Evolutionary conservation across 2,113 vertebrate species (phyloP).

Genomic region (Saccopteryx leptura): DNA sequence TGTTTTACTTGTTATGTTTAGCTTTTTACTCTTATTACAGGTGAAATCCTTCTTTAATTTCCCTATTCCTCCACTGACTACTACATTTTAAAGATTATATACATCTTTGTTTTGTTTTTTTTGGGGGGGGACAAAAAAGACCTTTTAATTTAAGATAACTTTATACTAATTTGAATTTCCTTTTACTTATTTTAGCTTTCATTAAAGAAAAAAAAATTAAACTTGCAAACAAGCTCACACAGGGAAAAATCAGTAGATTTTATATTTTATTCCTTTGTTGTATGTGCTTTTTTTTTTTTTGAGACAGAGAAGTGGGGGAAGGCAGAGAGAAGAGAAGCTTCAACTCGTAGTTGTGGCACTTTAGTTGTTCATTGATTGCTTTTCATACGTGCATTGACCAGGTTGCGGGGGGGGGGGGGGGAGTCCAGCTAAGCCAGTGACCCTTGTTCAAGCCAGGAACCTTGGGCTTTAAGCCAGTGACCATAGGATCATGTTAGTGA

Average conservation of each 20-base stretch:
- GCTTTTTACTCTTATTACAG: neutral
- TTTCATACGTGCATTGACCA: too few species aligned
- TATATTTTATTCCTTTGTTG: neutral
- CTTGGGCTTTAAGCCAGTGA: too few species aligned
- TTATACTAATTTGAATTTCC: neutral
- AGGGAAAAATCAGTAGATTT: neutral
- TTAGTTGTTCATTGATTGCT: too few species aligned
- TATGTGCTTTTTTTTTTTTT: neutral
- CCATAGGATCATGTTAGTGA: too few species aligned
- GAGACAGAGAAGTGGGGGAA: too few species aligned
- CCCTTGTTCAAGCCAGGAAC: too few species aligned
- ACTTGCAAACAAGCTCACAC: neutral
- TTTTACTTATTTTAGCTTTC: neutral
- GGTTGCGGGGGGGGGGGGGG: too few species aligned
- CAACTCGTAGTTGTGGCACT: too few species aligned
- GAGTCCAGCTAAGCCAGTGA: too few species aligned
- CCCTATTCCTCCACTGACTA: neutral
- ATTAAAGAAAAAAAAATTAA: neutral
- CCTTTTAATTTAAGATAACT: constrained; percentile 50
- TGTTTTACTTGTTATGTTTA: constrained; percentile 31
- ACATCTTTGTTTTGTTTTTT: neutral
- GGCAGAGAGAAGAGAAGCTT: too few species aligned
- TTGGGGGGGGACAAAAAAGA: neutral
- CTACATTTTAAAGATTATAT: constrained; percentile 40
- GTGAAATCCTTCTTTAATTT: constrained; percentile 30